A percentile compares a stretch with the other conserved stretches of the same genome.
Conservation (phyloP, 1,140 invertebrate genomes). For the Hormaphis cornu region DNA sequence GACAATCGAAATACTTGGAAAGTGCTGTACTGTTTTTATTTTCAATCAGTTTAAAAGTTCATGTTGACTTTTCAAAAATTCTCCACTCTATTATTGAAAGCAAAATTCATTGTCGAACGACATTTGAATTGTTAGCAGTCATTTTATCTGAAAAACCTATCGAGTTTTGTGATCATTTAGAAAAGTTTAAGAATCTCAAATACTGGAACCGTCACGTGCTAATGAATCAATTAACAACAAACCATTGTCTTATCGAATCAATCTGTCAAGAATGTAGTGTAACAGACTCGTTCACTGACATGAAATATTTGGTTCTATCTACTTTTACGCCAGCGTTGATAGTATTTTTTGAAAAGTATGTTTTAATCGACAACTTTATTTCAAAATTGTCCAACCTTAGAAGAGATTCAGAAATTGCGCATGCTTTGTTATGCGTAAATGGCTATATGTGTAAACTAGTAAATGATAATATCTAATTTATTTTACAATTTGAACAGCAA, state of each 20-base stretch:
- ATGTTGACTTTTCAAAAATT: constrained; percentile 4
- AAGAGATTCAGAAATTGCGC: not conserved
- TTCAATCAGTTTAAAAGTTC: not conserved
- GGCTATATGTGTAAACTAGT: not conserved
- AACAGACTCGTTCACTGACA: not conserved
- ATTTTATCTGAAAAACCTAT: not conserved
- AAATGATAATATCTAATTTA: not conserved
- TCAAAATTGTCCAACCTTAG: not conserved
- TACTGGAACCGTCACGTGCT: not conserved
- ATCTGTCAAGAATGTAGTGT: not conserved
- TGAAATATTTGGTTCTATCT: constrained; percentile 7
- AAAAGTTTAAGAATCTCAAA: not conserved
- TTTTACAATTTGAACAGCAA: not conserved
- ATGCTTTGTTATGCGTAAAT: not conserved
- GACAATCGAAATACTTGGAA: constrained; percentile 19
- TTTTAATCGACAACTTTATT: not conserved
- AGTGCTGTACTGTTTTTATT: constrained; percentile 19
- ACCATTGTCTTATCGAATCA: constrained; percentile 1
- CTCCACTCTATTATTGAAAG: not conserved
- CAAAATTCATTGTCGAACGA: not conserved
- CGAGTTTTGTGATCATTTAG: not conserved
- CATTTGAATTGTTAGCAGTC: not conserved
- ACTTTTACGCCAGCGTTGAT: not conserved
- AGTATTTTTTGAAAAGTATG: not conserved
- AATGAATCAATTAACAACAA: not conserved